Percentiles rank a stretch among this genome's conserved stretches.
Evolutionary conservation across 1,140 invertebrate species (phyloP).

Genomic region (Pararge aegeria): DNA sequence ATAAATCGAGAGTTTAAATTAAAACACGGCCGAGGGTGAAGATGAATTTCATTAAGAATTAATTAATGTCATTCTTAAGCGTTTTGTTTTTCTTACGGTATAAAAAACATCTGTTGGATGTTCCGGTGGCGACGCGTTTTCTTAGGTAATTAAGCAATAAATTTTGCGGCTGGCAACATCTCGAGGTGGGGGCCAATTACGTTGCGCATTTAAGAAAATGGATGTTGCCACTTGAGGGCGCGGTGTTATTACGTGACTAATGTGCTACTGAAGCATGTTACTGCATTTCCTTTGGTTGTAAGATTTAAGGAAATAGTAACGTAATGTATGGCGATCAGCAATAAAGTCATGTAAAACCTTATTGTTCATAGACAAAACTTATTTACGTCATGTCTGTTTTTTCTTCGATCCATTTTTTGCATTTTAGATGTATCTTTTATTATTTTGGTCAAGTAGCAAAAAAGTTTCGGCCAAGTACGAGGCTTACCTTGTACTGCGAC

Average conservation of each 20-base stretch:
- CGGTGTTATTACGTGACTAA: constrained; percentile 43
- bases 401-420: no score
- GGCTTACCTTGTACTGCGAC: no score
- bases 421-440: no score
- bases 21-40: constrained; percentile 74
- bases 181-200: constrained; percentile 73
- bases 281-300: neutral
- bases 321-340: neutral
- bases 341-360: no score
- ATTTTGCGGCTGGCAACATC: constrained; percentile 74
- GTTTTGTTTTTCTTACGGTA: constrained; percentile 76
- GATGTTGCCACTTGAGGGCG: constrained; percentile 56
- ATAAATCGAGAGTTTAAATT: constrained; percentile 77
- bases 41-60: constrained; percentile 80
- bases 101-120: constrained; percentile 77
- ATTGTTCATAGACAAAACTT: no score
- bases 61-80: constrained; percentile 79
- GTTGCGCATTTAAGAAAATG: constrained; percentile 72
- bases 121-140: constrained; percentile 64
- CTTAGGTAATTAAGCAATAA: constrained; percentile 80
- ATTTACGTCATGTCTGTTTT: no score
- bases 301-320: neutral
- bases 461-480: no score
- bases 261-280: constrained; percentile 6
- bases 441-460: no score